A percentile compares a stretch with the other conserved stretches of the same genome.
These are phyloP conservation scores for Rhabditoides inermis DNA, from an alignment of 2,888 invertebrate genomes.

Conservation along the genomic window DNA sequence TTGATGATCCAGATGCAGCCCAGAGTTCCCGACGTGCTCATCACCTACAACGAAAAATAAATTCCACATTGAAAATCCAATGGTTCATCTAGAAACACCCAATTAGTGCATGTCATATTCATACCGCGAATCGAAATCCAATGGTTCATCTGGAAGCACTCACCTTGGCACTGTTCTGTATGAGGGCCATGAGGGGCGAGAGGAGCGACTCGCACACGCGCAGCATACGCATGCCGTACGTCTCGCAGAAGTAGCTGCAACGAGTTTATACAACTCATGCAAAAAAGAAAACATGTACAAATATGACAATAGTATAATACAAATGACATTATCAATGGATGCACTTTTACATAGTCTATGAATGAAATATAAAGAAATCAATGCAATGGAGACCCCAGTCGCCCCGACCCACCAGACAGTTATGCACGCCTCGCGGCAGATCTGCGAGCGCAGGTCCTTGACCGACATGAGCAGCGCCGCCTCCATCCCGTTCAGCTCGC, in stretches of 20 bases:
- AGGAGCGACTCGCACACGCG: constrained; percentile 76
- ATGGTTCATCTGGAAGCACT: too few species aligned
- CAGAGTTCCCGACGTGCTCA: constrained; percentile 16
- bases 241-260: constrained; percentile 71
- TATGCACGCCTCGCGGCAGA: constrained; percentile 89
- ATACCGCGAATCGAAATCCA: too few species aligned
- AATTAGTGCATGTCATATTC: too few species aligned
- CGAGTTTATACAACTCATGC: too few species aligned
- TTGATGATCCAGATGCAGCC: constrained; percentile 12
- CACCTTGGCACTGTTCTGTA: constrained; percentile 90
- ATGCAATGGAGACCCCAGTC: too few species aligned
- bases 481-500: constrained; percentile 68
- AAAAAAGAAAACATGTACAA: constrained; percentile 15
- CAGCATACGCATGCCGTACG: constrained; percentile 73
- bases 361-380: too few species aligned
- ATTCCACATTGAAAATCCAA: neutral
- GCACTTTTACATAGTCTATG: too few species aligned
- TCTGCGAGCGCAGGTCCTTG: constrained; percentile 81
- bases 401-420: constrained; percentile 74
- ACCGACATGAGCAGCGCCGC: constrained; percentile 73
- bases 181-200: constrained; percentile 74
- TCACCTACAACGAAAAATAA: constrained; percentile 2
- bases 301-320: neutral
- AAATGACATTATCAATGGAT: constrained; percentile 9
- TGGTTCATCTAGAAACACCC: too few species aligned